phyloP scores from a whole-genome alignment of 2,888 invertebrate species.

The Galerucella calmariensis region DNA sequence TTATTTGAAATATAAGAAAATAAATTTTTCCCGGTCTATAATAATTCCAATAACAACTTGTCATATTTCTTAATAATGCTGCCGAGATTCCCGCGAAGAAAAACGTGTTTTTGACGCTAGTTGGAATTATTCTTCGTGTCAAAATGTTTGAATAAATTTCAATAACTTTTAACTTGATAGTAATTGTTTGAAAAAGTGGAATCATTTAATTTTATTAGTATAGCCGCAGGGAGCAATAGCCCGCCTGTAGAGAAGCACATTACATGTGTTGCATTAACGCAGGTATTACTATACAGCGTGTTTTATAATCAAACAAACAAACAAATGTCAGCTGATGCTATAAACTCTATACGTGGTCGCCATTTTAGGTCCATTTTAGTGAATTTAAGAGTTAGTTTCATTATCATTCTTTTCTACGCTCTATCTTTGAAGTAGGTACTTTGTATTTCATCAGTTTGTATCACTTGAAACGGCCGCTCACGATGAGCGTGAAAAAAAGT shows the following conservation, averaged over 20 bases:
- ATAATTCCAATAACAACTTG: conserved; percentile 12
- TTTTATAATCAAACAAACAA: conserved; percentile 5
- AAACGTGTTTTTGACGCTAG: conserved; percentile 41
- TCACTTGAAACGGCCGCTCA: too few relatives aligned
- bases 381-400: too few relatives aligned
- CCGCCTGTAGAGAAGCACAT: conserved; percentile 57
- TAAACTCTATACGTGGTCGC: background rate
- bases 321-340: background rate
- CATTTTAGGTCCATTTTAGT: too few relatives aligned
- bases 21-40: background rate
- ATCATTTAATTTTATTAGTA: conserved; percentile 61
- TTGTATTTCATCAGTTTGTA: too few relatives aligned
- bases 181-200: conserved; percentile 57
- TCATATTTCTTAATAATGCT: conserved; percentile 35
- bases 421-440: too few relatives aligned
- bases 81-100: conserved; percentile 42
- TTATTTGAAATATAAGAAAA: background rate
- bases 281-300: conserved; percentile 3
- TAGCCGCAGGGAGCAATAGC: conserved; percentile 57
- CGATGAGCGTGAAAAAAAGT: too few relatives aligned
- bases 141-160: conserved; percentile 62
- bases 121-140: conserved; percentile 49
- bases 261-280: conserved; percentile 60
- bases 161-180: conserved; percentile 61
- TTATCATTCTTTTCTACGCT: too few relatives aligned